These are phyloP conservation scores for Choloepus hoffmanni DNA, from an alignment of 2,113 vertebrate species.

Conservation along the genomic window DNA sequence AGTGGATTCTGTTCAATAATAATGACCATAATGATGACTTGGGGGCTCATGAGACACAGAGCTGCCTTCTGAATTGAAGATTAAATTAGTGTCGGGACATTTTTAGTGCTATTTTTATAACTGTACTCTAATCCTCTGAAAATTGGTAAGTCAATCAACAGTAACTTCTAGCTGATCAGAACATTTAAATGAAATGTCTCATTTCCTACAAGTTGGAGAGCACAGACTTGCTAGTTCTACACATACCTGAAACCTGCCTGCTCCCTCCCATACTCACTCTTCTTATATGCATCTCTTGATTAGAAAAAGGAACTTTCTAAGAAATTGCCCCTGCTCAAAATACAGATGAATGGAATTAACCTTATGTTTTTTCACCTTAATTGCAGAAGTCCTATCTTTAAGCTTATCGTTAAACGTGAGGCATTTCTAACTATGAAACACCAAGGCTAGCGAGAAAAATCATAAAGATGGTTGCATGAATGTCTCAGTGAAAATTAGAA, in stretches of 20 bases:
- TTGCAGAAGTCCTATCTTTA: slow-evolving; percentile 37
- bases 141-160: not conserved
- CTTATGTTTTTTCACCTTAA: not conserved
- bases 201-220: not conserved
- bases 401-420: not conserved
- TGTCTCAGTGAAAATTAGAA: slow-evolving; percentile 76
- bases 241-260: not conserved
- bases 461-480: slow-evolving; percentile 81
- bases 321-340: slow-evolving; percentile 32
- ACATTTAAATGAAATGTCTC: not conserved
- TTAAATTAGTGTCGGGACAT: not conserved
- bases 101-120: not conserved
- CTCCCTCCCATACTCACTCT: not conserved
- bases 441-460: slow-evolving; percentile 76
- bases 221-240: not conserved
- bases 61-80: slow-evolving; percentile 17
- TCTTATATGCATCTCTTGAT: not conserved
- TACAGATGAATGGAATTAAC: not conserved
- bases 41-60: not conserved
- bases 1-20: not conserved
- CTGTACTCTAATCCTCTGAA: not conserved
- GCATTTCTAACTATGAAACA: slow-evolving; percentile 65
- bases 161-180: not conserved
- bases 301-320: not conserved
- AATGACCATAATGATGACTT: not conserved